Percentiles rank a stretch among this genome's conserved stretches.
Evolutionary conservation across 2,113 vertebrate genomes (phyloP).

Genomic region (Calonectris borealis): DNA sequence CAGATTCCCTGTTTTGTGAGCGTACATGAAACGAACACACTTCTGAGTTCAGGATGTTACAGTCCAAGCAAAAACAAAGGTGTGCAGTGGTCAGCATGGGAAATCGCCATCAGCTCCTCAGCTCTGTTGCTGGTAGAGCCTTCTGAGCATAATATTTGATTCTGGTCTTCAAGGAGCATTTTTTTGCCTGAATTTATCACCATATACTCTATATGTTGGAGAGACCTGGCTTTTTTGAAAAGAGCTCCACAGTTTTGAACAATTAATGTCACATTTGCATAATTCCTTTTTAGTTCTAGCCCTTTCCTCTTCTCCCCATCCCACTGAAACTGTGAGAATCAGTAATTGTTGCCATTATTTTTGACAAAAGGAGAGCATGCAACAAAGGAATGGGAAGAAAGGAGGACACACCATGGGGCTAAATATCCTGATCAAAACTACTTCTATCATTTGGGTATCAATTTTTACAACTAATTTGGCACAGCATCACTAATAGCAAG

Average conservation of each 20-base stretch:
- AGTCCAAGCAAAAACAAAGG: background rate
- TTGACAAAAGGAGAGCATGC: background rate
- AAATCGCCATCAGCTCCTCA: background rate
- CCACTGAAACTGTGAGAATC: background rate
- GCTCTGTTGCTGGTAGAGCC: background rate
- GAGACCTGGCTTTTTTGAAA: background rate
- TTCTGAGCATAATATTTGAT: background rate
- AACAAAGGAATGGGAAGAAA: slow-evolving; percentile 13
- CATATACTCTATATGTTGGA: background rate
- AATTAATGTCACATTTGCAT: slow-evolving; percentile 44
- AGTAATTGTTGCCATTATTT: slow-evolving; percentile 38
- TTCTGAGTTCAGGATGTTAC: background rate
- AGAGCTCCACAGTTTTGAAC: background rate
- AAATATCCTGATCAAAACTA: slow-evolving; percentile 21
- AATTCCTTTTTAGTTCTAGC: slow-evolving; percentile 14
- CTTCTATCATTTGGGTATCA: slow-evolving; percentile 37
- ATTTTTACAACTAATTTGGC: slow-evolving; percentile 48
- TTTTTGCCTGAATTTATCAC: background rate
- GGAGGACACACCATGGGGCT: background rate
- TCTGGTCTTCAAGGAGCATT: background rate
- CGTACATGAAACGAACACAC: fast-evolving
- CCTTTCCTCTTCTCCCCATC: background rate
- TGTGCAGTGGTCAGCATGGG: background rate
- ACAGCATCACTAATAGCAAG: background rate
- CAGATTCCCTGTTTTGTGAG: background rate